Evolutionary conservation across 2,888 invertebrate genomes (phyloP).

Genomic region (Scaptomyza caliginosa): DNA sequence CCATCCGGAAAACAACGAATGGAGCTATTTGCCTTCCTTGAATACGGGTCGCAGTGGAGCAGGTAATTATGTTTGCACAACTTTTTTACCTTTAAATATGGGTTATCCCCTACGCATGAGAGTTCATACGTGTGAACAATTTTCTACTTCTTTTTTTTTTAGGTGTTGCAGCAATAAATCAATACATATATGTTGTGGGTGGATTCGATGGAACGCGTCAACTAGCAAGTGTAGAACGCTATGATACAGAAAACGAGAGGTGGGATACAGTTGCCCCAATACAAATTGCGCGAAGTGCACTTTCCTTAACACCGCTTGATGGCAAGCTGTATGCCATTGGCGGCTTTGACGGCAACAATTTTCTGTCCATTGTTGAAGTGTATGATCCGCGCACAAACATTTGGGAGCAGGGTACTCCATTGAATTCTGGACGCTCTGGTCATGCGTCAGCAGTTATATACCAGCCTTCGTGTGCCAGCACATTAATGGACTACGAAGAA

Average conservation of each 20-base stretch:
- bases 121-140: too few species aligned
- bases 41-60: slow-evolving; percentile 92
- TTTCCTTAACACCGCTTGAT: slow-evolving; percentile 93
- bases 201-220: slow-evolving; percentile 95
- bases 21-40: slow-evolving; percentile 93
- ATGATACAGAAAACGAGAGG: slow-evolving; percentile 91
- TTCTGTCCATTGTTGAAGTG: slow-evolving; percentile 94
- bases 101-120: too few species aligned
- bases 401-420: slow-evolving; percentile 91
- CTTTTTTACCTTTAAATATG: too few species aligned
- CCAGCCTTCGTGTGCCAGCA: slow-evolving; percentile 87
- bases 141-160: slow-evolving; percentile 23
- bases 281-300: slow-evolving; percentile 92
- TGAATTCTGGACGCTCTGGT: slow-evolving; percentile 94
- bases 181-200: slow-evolving; percentile 96
- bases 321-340: slow-evolving; percentile 96
- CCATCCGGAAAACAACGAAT: slow-evolving; percentile 95
- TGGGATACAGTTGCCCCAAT: slow-evolving; percentile 93
- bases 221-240: slow-evolving; percentile 92
- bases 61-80: slow-evolving; percentile 84
- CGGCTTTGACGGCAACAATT: slow-evolving; percentile 94
- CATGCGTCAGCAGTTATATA: slow-evolving; percentile 96
- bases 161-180: slow-evolving; percentile 93
- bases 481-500: slow-evolving; percentile 82
- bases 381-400: slow-evolving; percentile 91